Conservation (phyloP, 2,888 invertebrate genomes). For the Dasypolia templi region DNA sequence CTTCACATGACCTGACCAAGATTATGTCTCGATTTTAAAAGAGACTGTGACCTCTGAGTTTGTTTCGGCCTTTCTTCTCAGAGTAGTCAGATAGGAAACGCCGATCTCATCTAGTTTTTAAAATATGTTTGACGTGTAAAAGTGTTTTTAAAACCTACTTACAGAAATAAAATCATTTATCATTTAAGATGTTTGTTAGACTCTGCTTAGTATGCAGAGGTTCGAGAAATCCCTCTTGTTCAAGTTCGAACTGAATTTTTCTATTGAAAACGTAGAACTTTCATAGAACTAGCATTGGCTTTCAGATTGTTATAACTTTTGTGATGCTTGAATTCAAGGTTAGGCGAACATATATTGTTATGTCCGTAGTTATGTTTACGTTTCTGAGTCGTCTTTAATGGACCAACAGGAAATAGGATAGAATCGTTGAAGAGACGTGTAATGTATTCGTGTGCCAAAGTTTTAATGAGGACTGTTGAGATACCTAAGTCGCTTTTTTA, state of each 20-base stretch:
- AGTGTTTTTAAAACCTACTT: too few species aligned
- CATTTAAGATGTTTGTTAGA: too few species aligned
- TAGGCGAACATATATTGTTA: slow-evolving; percentile 1
- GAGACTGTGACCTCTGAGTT: too few species aligned
- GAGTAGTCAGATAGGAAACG: too few species aligned
- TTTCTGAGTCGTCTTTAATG: neutral
- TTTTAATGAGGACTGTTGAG: neutral
- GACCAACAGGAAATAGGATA: neutral
- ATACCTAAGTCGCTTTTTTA: neutral
- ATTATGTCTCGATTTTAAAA: too few species aligned
- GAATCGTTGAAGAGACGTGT: neutral
- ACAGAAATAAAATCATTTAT: too few species aligned
- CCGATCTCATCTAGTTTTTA: too few species aligned
- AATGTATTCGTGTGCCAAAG: neutral
- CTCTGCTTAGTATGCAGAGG: neutral
- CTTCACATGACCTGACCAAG: too few species aligned
- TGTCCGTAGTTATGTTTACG: neutral
- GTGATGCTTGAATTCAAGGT: slow-evolving; percentile 23
- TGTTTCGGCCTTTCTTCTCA: too few species aligned
- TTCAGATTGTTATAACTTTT: slow-evolving; percentile 43
- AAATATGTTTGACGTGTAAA: too few species aligned
- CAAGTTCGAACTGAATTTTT: slow-evolving; percentile 43
- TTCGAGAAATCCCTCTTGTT: slow-evolving; percentile 26
- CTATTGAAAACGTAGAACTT: slow-evolving; percentile 46
- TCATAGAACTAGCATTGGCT: slow-evolving; percentile 28